phyloP scores from a whole-genome alignment of 2,113 vertebrate genomes.

The Pao palembangensis region DNA sequence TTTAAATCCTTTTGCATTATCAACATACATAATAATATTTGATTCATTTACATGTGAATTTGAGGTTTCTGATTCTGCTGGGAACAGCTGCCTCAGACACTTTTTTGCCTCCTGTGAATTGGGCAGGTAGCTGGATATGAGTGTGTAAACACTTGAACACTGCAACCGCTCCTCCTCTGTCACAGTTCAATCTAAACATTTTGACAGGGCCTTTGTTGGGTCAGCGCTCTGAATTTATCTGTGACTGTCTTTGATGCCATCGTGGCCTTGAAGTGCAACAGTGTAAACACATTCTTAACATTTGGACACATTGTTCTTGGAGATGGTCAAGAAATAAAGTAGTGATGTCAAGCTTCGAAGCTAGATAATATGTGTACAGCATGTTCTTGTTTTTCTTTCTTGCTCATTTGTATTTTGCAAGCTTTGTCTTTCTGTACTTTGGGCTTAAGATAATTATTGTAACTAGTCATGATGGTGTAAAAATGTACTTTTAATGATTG shows the following conservation, averaged over 20 bases:
- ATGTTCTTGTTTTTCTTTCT: not conserved
- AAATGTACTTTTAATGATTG: not conserved
- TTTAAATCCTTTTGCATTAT: not conserved
- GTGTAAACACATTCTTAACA: slow-evolving; percentile 27
- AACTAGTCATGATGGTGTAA: not conserved
- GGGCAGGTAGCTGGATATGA: slow-evolving; percentile 16
- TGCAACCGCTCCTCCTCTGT: slow-evolving; percentile 4
- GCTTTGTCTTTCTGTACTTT: too few relatives aligned
- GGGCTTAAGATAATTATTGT: not conserved
- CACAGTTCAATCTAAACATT: slow-evolving; percentile 36
- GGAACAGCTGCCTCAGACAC: slow-evolving; percentile 1
- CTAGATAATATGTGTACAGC: not conserved
- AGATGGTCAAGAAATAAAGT: not conserved
- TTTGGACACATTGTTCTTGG: slow-evolving; percentile 13
- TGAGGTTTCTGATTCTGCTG: not conserved
- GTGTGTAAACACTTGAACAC: slow-evolving; percentile 37
- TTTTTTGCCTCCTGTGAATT: slow-evolving; percentile 1
- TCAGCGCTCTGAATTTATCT: slow-evolving; percentile 32
- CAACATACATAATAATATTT: not conserved
- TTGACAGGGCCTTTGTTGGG: slow-evolving; percentile 18
- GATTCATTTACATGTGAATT: not conserved
- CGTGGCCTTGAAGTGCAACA: slow-evolving; percentile 30
- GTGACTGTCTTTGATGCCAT: slow-evolving; percentile 33
- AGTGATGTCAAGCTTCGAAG: slow-evolving; percentile 3
- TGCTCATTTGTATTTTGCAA: not conserved